phyloP scores from a whole-genome alignment of 2,797 vertebrate species.

The Hydrocynus forskahlii region DNA sequence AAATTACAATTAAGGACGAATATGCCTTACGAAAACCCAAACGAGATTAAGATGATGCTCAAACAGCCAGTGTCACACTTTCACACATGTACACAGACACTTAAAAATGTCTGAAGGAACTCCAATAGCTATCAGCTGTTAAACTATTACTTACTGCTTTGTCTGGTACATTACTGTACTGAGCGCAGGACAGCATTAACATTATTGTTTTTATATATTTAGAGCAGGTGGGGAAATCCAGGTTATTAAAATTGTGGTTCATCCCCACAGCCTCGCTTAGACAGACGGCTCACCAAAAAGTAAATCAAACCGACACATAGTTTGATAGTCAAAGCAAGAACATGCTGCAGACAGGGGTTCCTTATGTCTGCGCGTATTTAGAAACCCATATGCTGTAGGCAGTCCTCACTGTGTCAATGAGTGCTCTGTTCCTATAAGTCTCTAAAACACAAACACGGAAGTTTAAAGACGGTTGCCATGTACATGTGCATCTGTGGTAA shows the following conservation, averaged over 20 bases:
- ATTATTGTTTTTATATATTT: not conserved
- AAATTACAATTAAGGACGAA: no score
- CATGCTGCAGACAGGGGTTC: not conserved
- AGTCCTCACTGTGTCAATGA: constrained; percentile 28
- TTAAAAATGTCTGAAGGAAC: not conserved
- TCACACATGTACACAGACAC: constrained; percentile 6
- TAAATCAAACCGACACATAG: constrained; percentile 32
- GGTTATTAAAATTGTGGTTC: not conserved
- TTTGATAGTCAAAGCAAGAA: constrained; percentile 43
- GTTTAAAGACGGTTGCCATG: constrained; percentile 18
- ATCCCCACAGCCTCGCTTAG: not conserved
- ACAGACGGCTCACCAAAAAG: not conserved
- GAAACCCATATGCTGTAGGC: not conserved
- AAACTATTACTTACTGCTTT: not conserved
- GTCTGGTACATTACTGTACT: not conserved
- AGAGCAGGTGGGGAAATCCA: not conserved
- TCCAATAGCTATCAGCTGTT: not conserved
- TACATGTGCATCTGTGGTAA: not conserved
- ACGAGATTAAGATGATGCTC: not conserved
- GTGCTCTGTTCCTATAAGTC: constrained; percentile 19
- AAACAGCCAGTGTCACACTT: not conserved
- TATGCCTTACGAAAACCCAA: not conserved
- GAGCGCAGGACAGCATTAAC: not conserved
- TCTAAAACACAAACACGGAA: constrained; percentile 37
- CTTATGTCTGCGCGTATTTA: not conserved